These are phyloP conservation scores for Orchesella cincta DNA, from an alignment of 1,140 invertebrate species.

Conservation along the genomic window DNA sequence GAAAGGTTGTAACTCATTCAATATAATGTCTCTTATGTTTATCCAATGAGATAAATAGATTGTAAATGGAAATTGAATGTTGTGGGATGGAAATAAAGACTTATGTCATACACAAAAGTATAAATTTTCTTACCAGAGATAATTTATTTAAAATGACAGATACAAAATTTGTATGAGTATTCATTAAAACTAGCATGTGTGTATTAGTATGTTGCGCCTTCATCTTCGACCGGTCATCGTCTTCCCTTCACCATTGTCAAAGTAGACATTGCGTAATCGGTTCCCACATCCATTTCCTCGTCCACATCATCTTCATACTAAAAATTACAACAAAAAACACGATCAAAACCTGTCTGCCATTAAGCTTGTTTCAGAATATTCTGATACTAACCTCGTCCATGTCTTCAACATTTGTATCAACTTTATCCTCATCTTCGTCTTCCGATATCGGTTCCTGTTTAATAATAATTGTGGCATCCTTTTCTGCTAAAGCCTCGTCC, in stretches of 20 bases:
- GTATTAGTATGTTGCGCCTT: conserved; percentile 41
- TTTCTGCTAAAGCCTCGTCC: conserved; percentile 40
- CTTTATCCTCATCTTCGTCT: conserved; percentile 43
- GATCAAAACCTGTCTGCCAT: too few relatives aligned
- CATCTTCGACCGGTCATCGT: conserved; percentile 45
- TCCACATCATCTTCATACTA: conserved; percentile 44
- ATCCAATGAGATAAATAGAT: too few relatives aligned
- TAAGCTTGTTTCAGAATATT: not conserved
- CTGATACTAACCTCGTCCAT: not conserved
- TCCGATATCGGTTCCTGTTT: conserved; percentile 9
- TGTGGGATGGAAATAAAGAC: too few relatives aligned
- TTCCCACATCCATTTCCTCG: conserved; percentile 48
- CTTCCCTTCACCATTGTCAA: conserved; percentile 50
- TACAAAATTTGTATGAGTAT: too few relatives aligned
- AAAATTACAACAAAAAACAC: conserved; percentile 1
- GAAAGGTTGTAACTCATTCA: too few relatives aligned
- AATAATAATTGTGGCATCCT: too few relatives aligned
- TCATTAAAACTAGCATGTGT: too few relatives aligned
- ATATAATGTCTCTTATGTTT: too few relatives aligned
- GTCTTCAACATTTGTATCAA: conserved; percentile 18
- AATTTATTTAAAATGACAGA: too few relatives aligned
- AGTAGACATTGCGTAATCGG: conserved; percentile 41
- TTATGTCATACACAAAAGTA: too few relatives aligned
- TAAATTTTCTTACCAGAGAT: too few relatives aligned
- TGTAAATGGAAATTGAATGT: too few relatives aligned